Conservation (phyloP, 2,113 vertebrate genomes). For the Dinomys branickii region DNA sequence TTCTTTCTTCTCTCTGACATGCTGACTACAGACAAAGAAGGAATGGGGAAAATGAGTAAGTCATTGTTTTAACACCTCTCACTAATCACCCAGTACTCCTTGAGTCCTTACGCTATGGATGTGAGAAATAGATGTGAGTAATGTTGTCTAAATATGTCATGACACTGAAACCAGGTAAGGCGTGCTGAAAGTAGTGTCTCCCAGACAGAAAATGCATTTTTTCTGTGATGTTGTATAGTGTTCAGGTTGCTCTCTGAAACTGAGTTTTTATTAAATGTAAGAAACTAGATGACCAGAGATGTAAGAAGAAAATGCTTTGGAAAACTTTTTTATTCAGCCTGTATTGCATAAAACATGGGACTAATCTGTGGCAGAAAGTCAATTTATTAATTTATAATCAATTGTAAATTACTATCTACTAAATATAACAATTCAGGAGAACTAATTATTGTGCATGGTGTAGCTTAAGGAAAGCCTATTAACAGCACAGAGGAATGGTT, state of each 20-base stretch:
- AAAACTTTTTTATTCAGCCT: neutral
- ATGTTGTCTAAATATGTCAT: neutral
- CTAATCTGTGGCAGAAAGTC: slow-evolving; percentile 28
- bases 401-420: slow-evolving; percentile 35
- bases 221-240: neutral
- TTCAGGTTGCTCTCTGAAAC: neutral
- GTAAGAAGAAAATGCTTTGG: neutral
- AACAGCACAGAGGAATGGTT: slow-evolving; percentile 18
- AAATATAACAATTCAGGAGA: neutral
- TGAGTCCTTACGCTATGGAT: neutral
- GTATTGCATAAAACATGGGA: neutral
- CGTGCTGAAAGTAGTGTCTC: neutral
- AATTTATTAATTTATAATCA: slow-evolving; percentile 52
- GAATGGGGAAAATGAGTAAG: slow-evolving; percentile 14
- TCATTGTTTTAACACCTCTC: neutral
- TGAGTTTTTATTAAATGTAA: neutral
- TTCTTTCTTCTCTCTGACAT: neutral
- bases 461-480: slow-evolving; percentile 1
- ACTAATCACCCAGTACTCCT: neutral
- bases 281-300: neutral
- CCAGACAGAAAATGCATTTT: neutral
- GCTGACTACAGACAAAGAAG: neutral
- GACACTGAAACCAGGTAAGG: neutral
- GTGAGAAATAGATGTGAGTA: neutral
- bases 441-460: neutral